Percentiles rank a stretch among this genome's conserved stretches.
Evolutionary conservation across 2,113 vertebrate species (phyloP).

Genomic region (Suricata suricatta): DNA sequence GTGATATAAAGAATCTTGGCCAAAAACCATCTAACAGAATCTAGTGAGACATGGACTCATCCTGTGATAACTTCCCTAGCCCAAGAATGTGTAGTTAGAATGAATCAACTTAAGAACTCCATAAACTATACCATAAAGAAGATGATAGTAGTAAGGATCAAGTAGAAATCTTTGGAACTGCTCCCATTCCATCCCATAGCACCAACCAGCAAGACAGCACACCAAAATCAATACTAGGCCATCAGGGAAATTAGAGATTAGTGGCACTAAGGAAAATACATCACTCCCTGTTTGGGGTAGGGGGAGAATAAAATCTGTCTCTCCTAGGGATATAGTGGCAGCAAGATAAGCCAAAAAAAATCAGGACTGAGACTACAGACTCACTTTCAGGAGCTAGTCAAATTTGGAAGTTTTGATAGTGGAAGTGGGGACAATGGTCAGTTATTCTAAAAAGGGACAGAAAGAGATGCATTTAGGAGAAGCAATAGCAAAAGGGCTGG

Average conservation of each 20-base stretch:
- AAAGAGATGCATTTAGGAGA: neutral
- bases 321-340: neutral
- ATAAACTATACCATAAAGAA: neutral
- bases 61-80: neutral
- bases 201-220: neutral
- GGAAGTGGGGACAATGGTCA: neutral
- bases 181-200: neutral
- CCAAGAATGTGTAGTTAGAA: neutral
- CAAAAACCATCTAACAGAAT: neutral
- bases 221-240: neutral
- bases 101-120: neutral
- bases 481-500: neutral
- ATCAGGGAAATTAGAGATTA: neutral
- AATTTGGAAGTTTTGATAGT: neutral
- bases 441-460: neutral
- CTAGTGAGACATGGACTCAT: neutral
- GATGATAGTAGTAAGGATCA: neutral
- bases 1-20: neutral
- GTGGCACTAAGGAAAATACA: neutral
- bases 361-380: neutral
- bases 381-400: neutral
- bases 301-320: neutral
- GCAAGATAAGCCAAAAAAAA: neutral
- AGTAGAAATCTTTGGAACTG: neutral
- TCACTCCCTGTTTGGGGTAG: neutral